Percentiles rank a stretch among this genome's conserved stretches.
These are phyloP conservation scores for Laticauda laticaudata DNA, from an alignment of 2,113 vertebrate genomes.

Conservation along the genomic window DNA sequence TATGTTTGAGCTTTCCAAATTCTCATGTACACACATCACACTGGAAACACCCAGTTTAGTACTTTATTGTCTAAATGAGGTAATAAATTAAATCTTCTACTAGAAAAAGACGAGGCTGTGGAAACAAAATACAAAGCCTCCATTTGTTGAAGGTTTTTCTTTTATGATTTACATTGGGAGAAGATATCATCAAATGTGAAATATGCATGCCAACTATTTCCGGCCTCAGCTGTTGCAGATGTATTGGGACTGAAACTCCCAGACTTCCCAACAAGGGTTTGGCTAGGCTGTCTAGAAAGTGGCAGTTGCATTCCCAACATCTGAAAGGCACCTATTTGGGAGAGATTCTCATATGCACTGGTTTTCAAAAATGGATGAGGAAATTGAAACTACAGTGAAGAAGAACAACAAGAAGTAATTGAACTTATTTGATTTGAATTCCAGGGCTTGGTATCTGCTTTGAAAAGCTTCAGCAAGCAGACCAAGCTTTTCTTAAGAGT, in stretches of 20 bases:
- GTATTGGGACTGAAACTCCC: not conserved
- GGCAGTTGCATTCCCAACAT: not conserved
- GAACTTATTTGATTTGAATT: not conserved
- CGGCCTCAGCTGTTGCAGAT: too few relatives aligned
- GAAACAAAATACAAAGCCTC: conserved; percentile 49
- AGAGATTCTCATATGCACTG: not conserved
- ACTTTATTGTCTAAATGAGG: conserved; percentile 53
- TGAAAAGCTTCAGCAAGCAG: not conserved
- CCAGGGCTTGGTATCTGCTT: not conserved
- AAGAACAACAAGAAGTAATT: not conserved
- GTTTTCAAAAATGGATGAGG: not conserved
- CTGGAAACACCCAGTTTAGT: conserved; percentile 41
- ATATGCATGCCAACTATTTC: not conserved
- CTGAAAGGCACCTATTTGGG: not conserved
- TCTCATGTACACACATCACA: conserved; percentile 51
- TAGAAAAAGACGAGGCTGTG: conserved; percentile 31
- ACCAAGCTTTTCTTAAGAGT: not conserved
- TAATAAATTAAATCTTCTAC: conserved; percentile 56
- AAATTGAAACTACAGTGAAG: not conserved
- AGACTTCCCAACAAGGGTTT: not conserved
- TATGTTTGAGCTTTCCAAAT: conserved; percentile 49
- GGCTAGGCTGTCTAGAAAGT: not conserved
- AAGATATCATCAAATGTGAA: conserved; percentile 39
- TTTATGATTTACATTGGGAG: conserved; percentile 56
- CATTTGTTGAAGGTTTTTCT: conserved; percentile 51